Evolutionary conservation across 2,797 vertebrate species (phyloP).

Genomic region (Buceros bicornis): DNA sequence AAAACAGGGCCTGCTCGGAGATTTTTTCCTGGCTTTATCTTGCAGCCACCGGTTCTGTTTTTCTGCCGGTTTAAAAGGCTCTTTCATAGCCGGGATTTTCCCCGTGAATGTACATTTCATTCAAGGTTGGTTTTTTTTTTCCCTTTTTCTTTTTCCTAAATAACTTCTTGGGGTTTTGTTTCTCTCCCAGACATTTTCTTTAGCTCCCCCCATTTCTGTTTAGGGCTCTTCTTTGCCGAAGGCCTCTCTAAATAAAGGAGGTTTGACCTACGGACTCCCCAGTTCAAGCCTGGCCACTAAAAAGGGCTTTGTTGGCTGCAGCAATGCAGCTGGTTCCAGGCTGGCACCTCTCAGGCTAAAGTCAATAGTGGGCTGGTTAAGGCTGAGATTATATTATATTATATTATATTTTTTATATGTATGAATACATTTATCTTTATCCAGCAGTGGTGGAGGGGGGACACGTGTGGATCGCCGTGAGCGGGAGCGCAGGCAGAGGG

Average conservation of each 20-base stretch:
- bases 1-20: neutral
- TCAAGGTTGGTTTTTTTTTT: neutral
- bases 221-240: neutral
- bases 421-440: neutral
- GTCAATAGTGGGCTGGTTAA: neutral
- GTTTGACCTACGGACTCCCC: neutral
- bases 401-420: neutral
- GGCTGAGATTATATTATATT: neutral
- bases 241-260: slow-evolving; percentile 2
- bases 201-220: neutral
- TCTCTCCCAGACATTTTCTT: neutral
- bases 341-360: neutral
- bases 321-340: neutral
- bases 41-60: slow-evolving; percentile 11
- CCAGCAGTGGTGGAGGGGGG: neutral
- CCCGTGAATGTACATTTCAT: slow-evolving; percentile 46
- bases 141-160: neutral
- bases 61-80: neutral
- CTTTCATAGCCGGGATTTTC: slow-evolving; percentile 56
- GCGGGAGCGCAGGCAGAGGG: neutral
- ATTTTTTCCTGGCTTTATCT: slow-evolving; percentile 64
- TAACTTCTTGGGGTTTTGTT: slow-evolving; percentile 40
- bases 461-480: accelerated
- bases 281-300: neutral
- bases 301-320: slow-evolving; percentile 25